phyloP scores from a whole-genome alignment of 2,797 vertebrate species.

The Thunnus albacares region DNA sequence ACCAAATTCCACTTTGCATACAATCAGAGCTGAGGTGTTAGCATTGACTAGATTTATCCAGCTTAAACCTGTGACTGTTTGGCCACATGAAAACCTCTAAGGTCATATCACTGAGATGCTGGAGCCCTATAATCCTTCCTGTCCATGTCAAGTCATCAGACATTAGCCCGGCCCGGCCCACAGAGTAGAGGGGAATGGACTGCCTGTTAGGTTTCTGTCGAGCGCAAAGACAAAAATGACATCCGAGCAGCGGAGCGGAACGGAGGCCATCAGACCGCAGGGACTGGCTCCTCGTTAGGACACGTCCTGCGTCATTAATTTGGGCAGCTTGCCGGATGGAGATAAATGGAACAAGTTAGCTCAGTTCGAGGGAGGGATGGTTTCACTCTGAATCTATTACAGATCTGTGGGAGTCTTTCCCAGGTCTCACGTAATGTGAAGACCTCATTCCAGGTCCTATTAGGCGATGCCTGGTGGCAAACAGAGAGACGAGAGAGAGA shows the following conservation, averaged over 20 bases:
- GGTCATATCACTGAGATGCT: not conserved
- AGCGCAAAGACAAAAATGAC: slow-evolving; percentile 8
- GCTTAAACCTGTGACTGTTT: not conserved
- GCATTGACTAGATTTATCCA: not conserved
- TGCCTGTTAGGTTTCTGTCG: slow-evolving; percentile 10
- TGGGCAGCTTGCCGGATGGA: slow-evolving; percentile 37
- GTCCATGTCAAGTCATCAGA: slow-evolving; percentile 6
- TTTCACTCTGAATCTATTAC: slow-evolving; percentile 43
- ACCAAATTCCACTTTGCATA: too few relatives aligned
- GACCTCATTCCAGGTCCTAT: slow-evolving; percentile 35
- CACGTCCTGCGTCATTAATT: slow-evolving; percentile 60
- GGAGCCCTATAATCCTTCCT: not conserved
- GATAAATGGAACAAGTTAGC: slow-evolving; percentile 52
- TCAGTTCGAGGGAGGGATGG: slow-evolving; percentile 3
- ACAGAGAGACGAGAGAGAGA: slow-evolving; percentile 7
- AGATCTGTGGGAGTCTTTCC: not conserved
- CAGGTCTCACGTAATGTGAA: not conserved
- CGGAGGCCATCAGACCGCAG: slow-evolving; percentile 19
- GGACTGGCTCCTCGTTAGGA: slow-evolving; percentile 48
- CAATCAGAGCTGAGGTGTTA: not conserved
- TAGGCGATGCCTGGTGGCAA: slow-evolving; percentile 31
- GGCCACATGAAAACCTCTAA: not conserved
- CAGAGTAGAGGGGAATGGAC: slow-evolving; percentile 1
- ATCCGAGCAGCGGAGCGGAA: slow-evolving; percentile 1
- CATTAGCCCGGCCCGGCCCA: not conserved